Base-by-base conservation (phyloP, 2,888 invertebrate species). In the Noctua comes region DNA sequence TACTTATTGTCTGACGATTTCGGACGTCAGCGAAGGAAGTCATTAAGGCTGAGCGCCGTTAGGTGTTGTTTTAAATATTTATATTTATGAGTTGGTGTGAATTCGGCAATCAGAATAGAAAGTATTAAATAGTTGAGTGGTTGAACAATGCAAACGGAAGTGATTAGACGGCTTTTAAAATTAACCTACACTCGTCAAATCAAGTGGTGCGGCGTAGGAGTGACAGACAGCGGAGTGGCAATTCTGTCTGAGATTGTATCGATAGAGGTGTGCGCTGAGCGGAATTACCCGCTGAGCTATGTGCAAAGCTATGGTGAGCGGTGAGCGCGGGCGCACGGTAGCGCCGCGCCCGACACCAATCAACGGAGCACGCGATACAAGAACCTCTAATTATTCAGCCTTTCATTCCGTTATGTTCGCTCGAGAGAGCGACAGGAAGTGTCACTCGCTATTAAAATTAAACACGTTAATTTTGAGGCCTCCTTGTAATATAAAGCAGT, bases 1-100 rank as follows among this genome's bases (percentile, higher is more conserved):
- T 92, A 95, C 94, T 95, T 94, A 95, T 95, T 95, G 95, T 95
- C 95, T 93, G 96, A 95, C 94, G 95, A 96, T 95, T 95, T 94
- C 86, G 92, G 93, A 95, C 95, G 96, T 96, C 96, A 96, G 94
- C 95, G 91, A 93, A 94, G 94, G 94, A 96, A 95, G 94, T 95
- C 94, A 96, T 96, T 95, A 95, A 92, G 93, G 88, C 87, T 89
- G 90, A 88, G 88, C 88, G 89, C 92, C 91, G 92, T 93, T 94
- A 95, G 91, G 89, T 91, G 91, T 91, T 92, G 89, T 93, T 94
- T 92, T 88, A 90, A 93, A 91, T 92, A 91, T 94, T 92, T 93
- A 88, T 89, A 87, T 89, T 93, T 93, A 93, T 90, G 88, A 86
- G 88, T 86, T 82, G 87, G 91, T 92, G 93, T 92, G 93, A 93